These are phyloP conservation scores for Drosophila melanocephala DNA, from an alignment of 2,888 invertebrate species.

Conservation along the genomic window DNA sequence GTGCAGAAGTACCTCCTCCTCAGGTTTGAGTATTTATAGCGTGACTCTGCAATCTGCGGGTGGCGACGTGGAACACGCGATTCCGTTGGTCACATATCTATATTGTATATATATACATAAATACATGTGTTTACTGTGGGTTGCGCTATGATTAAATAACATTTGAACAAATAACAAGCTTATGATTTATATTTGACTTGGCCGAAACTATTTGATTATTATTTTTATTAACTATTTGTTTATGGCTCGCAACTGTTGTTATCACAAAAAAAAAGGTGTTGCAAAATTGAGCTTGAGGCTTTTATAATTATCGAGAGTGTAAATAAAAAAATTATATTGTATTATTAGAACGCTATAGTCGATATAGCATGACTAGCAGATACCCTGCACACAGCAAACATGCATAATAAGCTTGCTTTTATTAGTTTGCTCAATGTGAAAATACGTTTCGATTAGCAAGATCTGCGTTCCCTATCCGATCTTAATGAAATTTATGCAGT, in stretches of 20 bases:
- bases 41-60: slow-evolving; percentile 47
- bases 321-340: not conserved
- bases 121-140: not conserved
- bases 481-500: not conserved
- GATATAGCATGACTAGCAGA: not conserved
- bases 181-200: slow-evolving; percentile 1
- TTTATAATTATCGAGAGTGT: not conserved
- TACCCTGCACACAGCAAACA: not conserved
- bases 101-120: slow-evolving; percentile 7
- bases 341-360: not conserved
- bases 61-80: slow-evolving; percentile 60
- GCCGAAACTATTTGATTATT: not conserved
- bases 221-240: not conserved
- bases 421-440: not conserved
- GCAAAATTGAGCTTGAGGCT: not conserved
- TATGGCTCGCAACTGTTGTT: not conserved
- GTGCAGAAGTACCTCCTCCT: slow-evolving; percentile 7
- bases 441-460: not conserved
- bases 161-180: slow-evolving; percentile 18
- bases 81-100: slow-evolving; percentile 23
- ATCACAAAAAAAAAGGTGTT: not conserved
- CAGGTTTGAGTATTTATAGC: slow-evolving; percentile 48
- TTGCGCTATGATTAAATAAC: slow-evolving; percentile 12
- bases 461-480: not conserved
- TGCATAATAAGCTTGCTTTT: not conserved